Evolutionary conservation across 2,888 invertebrate genomes (phyloP).

Genomic region (Plagodis pulveraria): DNA sequence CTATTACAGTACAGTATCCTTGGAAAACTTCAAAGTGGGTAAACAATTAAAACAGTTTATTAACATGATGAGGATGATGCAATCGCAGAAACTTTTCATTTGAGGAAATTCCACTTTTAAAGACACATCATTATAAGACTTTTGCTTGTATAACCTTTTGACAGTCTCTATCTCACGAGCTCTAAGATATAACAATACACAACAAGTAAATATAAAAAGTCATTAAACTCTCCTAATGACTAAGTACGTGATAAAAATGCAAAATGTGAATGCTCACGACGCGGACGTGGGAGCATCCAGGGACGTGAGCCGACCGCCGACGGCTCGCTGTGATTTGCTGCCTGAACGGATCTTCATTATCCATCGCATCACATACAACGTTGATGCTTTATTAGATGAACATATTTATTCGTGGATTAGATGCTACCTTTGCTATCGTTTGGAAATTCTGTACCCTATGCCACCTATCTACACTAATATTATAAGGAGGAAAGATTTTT

Average conservation of each 20-base stretch:
- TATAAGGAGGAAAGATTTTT: too few species aligned
- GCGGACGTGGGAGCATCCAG: conserved; percentile 22
- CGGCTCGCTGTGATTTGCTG: conserved; percentile 25
- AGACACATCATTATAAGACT: not conserved
- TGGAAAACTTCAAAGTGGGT: too few species aligned
- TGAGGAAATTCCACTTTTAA: not conserved
- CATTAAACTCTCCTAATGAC: conserved; percentile 2
- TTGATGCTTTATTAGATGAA: too few species aligned
- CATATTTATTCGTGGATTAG: too few species aligned
- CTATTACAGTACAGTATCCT: too few species aligned
- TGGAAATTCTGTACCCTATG: too few species aligned
- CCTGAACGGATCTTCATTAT: conserved; percentile 20
- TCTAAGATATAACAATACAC: not conserved
- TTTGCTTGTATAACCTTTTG: not conserved
- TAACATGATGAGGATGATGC: too few species aligned
- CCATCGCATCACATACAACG: conserved; percentile 6
- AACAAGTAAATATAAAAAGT: not conserved
- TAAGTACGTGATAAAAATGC: conserved; percentile 17
- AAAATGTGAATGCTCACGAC: conserved; percentile 5
- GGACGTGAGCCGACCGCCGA: conserved; percentile 19
- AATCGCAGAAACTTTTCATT: too few species aligned
- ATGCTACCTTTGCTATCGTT: too few species aligned
- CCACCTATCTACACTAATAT: too few species aligned
- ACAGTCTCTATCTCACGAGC: not conserved
- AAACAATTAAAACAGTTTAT: too few species aligned